A percentile compares a stretch with the other conserved stretches of the same genome.
Evolutionary conservation across 2,888 invertebrate species (phyloP).

Genomic region (Archips xylosteana): DNA sequence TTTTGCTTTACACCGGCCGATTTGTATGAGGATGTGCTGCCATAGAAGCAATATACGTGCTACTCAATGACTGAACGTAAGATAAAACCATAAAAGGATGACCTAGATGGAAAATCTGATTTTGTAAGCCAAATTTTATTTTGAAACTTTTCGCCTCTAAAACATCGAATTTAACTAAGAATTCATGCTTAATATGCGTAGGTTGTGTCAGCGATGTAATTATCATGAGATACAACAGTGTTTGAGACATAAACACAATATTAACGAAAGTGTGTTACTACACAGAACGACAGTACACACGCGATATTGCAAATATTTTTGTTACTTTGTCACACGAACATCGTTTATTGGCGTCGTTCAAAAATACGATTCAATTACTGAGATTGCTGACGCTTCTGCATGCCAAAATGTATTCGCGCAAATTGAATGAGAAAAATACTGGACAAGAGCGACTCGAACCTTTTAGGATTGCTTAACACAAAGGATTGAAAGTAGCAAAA

Average conservation of each 20-base stretch:
- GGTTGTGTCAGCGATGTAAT: background rate
- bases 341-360: conserved; percentile 40
- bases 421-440: conserved; percentile 46
- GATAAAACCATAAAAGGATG: no score
- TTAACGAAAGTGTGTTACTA: background rate
- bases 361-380: conserved; percentile 50
- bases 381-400: conserved; percentile 48
- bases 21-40: no score
- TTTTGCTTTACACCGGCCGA: no score
- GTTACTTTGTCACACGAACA: conserved; percentile 31
- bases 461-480: background rate
- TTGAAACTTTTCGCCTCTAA: no score
- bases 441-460: conserved; percentile 7
- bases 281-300: conserved; percentile 1
- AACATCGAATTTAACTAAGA: background rate
- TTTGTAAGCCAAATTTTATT: no score
- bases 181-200: background rate
- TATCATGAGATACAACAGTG: background rate
- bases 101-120: no score
- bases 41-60: no score
- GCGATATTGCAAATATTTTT: conserved; percentile 31
- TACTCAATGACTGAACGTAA: no score
- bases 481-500: background rate
- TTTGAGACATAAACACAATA: conserved; percentile 9
- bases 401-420: conserved; percentile 47